phyloP scores from a whole-genome alignment of 2,113 vertebrate genomes.

The Myotis davidii region DNA sequence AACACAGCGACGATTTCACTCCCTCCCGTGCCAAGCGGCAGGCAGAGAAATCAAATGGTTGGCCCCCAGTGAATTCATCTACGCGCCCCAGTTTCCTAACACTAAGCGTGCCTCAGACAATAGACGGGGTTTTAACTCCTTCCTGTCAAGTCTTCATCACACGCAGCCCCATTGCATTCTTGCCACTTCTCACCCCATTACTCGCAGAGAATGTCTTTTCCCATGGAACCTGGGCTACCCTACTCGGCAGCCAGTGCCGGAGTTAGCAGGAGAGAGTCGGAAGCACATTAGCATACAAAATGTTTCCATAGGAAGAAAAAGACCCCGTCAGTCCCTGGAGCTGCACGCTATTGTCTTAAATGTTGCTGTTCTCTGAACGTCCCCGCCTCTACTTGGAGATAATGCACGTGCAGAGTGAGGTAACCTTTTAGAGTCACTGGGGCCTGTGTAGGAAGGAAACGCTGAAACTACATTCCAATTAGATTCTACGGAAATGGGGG shows the following conservation, averaged over 20 bases:
- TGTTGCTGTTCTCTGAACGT: constrained; percentile 51
- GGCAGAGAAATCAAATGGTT: constrained; percentile 80
- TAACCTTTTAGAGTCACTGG: constrained; percentile 30
- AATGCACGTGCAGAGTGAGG: neutral
- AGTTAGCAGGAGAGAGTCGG: constrained; percentile 68
- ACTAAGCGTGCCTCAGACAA: constrained; percentile 60
- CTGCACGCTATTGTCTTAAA: constrained; percentile 67
- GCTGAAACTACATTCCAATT: constrained; percentile 72
- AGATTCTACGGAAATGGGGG: constrained; percentile 57
- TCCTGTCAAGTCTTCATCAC: constrained; percentile 41
- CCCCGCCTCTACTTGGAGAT: constrained; percentile 51
- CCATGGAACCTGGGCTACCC: constrained; percentile 72
- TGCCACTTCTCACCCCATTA: constrained; percentile 52
- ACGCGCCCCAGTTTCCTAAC: constrained; percentile 77
- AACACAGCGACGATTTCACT: constrained; percentile 72
- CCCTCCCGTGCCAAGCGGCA: constrained; percentile 67
- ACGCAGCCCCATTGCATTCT: constrained; percentile 29
- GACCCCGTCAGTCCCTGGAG: constrained; percentile 28
- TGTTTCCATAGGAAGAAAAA: constrained; percentile 53
- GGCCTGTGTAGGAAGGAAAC: constrained; percentile 68
- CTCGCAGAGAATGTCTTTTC: constrained; percentile 43
- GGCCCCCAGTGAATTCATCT: constrained; percentile 79
- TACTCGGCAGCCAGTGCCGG: constrained; percentile 29
- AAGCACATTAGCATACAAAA: constrained; percentile 78
- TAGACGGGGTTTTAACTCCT: constrained; percentile 63